Evolutionary conservation across 2,888 invertebrate genomes (phyloP), one percentile per base, ranked within the genome.

Genomic region (Carabus problematicus): DNA sequence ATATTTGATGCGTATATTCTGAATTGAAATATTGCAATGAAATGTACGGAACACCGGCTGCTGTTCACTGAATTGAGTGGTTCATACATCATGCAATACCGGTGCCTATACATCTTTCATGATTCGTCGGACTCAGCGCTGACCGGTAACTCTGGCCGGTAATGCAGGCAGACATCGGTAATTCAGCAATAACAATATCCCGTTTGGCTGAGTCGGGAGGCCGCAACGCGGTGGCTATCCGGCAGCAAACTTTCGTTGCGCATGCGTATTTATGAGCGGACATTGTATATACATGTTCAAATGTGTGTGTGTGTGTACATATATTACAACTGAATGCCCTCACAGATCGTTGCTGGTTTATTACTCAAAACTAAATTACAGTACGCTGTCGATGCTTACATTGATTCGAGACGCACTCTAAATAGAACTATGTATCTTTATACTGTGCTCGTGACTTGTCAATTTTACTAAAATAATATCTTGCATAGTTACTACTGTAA

Each of bases 31-130:
- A 29, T 29, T 29, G 29, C 29, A 29, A 6, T 29, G 29, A 29
- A 29, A 29, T n/a, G n/a, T n/a, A n/a, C n/a, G n/a, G n/a, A n/a
- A n/a, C n/a, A n/a, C n/a, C n/a, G n/a, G n/a, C n/a, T n/a, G n/a
- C n/a, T n/a, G n/a, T n/a, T 29, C 6, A 29, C 6, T 29, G 29
- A 29, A 29, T 29, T 2, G 29, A 29, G 47, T 29, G 61, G 39
- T 47, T 61, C 49, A 61, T 61, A 49, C 61, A 47, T 61, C 61
- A 61, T 61, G 49, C 47, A 61, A 47, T 61, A 49, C 49, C 29
- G 49, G 39, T 42, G 47, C 61, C 61, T 14, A 61, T 61, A 49
- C 61, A 61, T 61, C 47, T 61, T 61, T 61, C 61, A 61, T 61
- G 61, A 61, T 61, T 61, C 49, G 45, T 49, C 43, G n/a, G 45